Evolutionary conservation across 1,140 invertebrate species (phyloP), one percentile per base, ranked within the genome.

Genomic region (Macrobrachium rosenbergii): DNA sequence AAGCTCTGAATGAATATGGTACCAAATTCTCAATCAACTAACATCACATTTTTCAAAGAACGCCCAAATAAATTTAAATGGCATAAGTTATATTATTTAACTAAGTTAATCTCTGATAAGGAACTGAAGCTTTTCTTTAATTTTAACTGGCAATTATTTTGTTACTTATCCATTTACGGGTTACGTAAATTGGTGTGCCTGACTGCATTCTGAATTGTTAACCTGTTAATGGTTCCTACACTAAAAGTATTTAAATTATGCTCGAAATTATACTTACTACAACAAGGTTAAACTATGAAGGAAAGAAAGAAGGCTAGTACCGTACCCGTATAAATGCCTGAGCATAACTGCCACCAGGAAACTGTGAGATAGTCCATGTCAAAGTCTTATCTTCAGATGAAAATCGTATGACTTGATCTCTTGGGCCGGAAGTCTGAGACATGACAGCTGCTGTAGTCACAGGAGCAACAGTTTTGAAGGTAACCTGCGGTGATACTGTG

Each of bases 331-430:
- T 87, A 81, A 75, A 87, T 81, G 85, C 85, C 19, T 87, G 77
- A 23, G 85, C 85, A 82, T 87, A 87, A 58, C 78, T 87, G 69
- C 85, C 79, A 21, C 85, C 85, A 60, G 85, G 85, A 28, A 87
- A 87, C 78, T 87, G 78, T 11, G 85, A 75, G 14, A 87, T 87
- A 23, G 85, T 82, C 85, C 85, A 87, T 2, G 78, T 87, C 21
- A 87, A 73, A 43, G 85, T 59, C 37, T 87, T 87, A 75, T 76
- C 75, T 23, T 80, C 69, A 6, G 78, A 37, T 37, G 77, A 81
- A 64, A 87, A 87, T n/a, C 37, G 37, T 19, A 87, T 59, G 52
- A 37, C 76, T 58, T 87, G 85, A 14, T 87, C 77, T 19, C 79
- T 63, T 45, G 85, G 85, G 58, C 85, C 85, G 5, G 77, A 81